Evolutionary conservation across 1,140 invertebrate genomes (phyloP).

Genomic region (Trachymyrmex septentrionalis): DNA sequence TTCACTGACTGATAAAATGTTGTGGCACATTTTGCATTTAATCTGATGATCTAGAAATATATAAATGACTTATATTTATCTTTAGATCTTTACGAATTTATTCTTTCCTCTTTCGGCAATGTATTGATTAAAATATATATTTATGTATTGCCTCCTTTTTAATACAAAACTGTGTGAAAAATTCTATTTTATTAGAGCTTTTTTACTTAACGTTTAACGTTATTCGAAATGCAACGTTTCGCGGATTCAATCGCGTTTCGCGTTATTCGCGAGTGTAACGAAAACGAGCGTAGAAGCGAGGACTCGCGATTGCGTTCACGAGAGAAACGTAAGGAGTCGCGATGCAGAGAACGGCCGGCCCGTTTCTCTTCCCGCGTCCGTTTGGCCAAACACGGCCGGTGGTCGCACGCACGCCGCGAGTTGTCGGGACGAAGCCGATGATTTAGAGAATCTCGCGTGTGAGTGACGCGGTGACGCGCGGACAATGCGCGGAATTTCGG

Average conservation of each 20-base stretch:
- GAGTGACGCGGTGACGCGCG: slow-evolving; percentile 81
- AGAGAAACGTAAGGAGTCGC: background rate
- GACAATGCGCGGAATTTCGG: slow-evolving; percentile 85
- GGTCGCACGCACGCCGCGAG: slow-evolving; percentile 24
- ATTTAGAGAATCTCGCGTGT: slow-evolving; percentile 72
- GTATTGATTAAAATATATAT: background rate
- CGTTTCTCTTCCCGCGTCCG: slow-evolving; percentile 8
- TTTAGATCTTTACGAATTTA: background rate
- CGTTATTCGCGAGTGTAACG: background rate
- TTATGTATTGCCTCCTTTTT: too few relatives aligned
- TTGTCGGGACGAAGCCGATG: slow-evolving; percentile 51
- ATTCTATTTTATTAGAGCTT: too few relatives aligned
- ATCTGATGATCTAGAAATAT: background rate
- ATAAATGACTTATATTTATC: background rate
- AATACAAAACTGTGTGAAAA: too few relatives aligned
- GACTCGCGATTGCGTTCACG: background rate
- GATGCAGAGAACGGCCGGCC: background rate
- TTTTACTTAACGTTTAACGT: background rate
- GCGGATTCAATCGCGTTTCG: background rate
- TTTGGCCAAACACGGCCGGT: background rate
- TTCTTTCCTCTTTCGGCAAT: background rate
- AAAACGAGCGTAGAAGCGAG: background rate
- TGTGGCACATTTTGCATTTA: background rate
- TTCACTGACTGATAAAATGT: background rate
- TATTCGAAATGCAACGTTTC: background rate